Evolutionary conservation across 2,797 vertebrate species (phyloP), one percentile per base, ranked within the genome.

Genomic region (Vipera latastei): DNA sequence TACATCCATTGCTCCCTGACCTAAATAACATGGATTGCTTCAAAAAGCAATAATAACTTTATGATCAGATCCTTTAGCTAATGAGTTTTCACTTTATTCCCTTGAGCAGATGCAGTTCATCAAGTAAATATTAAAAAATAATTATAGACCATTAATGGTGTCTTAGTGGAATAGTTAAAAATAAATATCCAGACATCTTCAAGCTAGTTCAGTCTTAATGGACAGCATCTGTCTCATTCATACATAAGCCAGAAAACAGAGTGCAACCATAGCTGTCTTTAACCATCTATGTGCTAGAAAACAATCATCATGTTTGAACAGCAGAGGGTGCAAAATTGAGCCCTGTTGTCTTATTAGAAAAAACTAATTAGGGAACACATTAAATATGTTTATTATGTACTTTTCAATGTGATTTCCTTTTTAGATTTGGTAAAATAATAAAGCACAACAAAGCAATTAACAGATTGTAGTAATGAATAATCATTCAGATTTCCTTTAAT

Each of bases 311-410:
- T 26, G 88, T 60, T 18, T 0, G 55, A 93, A 88, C 88, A 96
- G 57, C 28, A 22, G 88, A 91, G 91, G 44, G 89, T 92, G 69
- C 85, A 90, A 48, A 48, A 61, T 60, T 48, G 28, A 87, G 22
- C 32, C 73, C 61, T 91, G 95, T 96, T 95, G 94, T 95, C 96
- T 93, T 90, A 38, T 16, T 22, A 91, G 92, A 78, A 1, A 95
- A 96, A 93, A 94, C 44, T 44, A 93, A 59, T 90, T 94, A 57
- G 32, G 88, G 6, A 92, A 94, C 94, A 90, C 44, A 59, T 18
- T 3, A 91, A 92, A 91, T 88, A 28, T 63, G 38, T 55, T 94
- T 95, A 91, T 57, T 88, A 6, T 0, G 89, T 48, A 92, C 92
- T 94, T 94, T 91, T 53, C 22, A 48, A 5, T n/a, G 61, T 90